Evolutionary conservation across 2,113 vertebrate species (phyloP).

Genomic region (Myotis brandtii): DNA sequence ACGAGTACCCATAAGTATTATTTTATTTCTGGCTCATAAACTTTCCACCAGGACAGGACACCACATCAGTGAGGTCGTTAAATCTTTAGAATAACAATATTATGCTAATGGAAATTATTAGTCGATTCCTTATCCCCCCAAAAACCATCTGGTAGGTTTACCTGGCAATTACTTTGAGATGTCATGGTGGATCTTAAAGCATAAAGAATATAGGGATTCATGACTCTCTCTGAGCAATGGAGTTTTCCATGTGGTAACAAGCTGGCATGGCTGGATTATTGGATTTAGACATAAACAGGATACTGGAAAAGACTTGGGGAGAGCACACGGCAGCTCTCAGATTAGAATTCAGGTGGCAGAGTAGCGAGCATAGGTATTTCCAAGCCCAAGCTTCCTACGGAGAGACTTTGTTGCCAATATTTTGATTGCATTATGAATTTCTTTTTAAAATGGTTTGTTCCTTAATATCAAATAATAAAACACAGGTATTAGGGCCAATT

Average conservation of each 20-base stretch:
- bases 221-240: conserved; percentile 65
- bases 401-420: conserved; percentile 56
- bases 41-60: conserved; percentile 72
- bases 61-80: conserved; percentile 75
- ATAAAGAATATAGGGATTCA: conserved; percentile 79
- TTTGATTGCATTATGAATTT: conserved; percentile 72
- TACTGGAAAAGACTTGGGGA: conserved; percentile 63
- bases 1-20: conserved; percentile 76
- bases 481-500: conserved; percentile 73
- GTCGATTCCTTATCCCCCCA: not conserved
- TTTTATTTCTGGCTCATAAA: conserved; percentile 79
- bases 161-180: conserved; percentile 81
- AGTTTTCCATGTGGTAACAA: conserved; percentile 83
- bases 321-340: conserved; percentile 62
- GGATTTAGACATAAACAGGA: conserved; percentile 77
- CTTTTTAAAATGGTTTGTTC: conserved; percentile 68
- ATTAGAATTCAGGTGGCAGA: conserved; percentile 62
- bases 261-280: conserved; percentile 70
- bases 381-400: conserved; percentile 48
- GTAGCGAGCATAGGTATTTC: conserved; percentile 68
- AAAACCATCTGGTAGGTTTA: conserved; percentile 80
- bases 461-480: conserved; percentile 79
- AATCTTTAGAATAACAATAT: conserved; percentile 77
- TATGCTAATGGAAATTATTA: conserved; percentile 83
- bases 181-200: conserved; percentile 80